These are phyloP conservation scores for Pomacea maculata DNA, from an alignment of 1,140 invertebrate genomes.

Conservation along the genomic window DNA sequence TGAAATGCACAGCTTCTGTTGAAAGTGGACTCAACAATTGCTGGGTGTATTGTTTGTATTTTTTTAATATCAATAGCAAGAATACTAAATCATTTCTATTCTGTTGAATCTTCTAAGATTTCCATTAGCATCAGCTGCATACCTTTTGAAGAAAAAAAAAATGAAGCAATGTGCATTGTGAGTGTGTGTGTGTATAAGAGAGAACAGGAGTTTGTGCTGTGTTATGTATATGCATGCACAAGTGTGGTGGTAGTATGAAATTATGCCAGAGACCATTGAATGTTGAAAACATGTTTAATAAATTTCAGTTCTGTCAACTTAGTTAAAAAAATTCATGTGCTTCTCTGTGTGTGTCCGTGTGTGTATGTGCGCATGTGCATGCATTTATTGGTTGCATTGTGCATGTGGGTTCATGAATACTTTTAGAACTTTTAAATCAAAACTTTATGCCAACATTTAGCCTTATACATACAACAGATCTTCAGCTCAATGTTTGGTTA, in stretches of 20 bases:
- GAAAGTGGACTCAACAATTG: background rate
- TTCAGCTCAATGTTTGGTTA: background rate
- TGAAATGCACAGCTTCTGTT: background rate
- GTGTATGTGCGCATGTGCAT: background rate
- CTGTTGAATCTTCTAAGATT: background rate
- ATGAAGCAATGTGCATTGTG: background rate
- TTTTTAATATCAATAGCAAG: too few relatives aligned
- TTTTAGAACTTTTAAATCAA: background rate
- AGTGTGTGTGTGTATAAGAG: constrained; percentile 3
- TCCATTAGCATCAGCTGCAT: background rate
- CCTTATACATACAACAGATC: background rate
- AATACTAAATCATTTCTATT: background rate
- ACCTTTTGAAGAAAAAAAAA: background rate
- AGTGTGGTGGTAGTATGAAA: background rate
- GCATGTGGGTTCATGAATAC: background rate
- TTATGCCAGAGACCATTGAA: background rate
- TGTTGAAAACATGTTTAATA: background rate
- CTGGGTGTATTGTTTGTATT: too few relatives aligned
- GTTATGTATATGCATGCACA: background rate
- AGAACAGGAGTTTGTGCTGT: background rate
- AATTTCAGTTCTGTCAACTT: background rate
- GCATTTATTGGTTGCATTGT: background rate
- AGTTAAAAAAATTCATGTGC: background rate
- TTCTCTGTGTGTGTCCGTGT: constrained; percentile 10
- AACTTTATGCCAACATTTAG: background rate